A percentile compares a stretch with the other conserved stretches of the same genome.
Evolutionary conservation across 2,888 invertebrate species (phyloP).

Genomic region (Eucera pruinosa): DNA sequence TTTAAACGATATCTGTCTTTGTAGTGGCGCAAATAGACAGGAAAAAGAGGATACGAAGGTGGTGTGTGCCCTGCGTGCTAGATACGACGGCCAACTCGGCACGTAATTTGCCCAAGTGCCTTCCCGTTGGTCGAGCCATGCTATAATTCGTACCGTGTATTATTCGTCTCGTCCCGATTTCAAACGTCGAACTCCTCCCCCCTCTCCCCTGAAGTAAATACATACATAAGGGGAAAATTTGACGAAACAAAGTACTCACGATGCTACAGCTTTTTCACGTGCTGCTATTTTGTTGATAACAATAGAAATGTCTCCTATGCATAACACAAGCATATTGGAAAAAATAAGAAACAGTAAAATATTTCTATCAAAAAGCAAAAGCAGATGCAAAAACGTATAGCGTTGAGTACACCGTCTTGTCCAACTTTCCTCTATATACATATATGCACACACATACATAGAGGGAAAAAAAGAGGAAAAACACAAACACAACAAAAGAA

Average conservation of each 20-base stretch:
- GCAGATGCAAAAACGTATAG: too few species aligned
- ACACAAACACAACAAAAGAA: too few species aligned
- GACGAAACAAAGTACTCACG: too few species aligned
- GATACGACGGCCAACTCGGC: constrained; percentile 82
- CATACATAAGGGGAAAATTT: too few species aligned
- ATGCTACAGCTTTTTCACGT: too few species aligned
- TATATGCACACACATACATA: neutral
- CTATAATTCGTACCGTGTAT: constrained; percentile 76
- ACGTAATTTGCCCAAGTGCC: constrained; percentile 84
- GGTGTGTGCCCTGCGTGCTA: constrained; percentile 79
- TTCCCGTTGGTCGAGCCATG: constrained; percentile 83
- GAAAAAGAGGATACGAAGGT: constrained; percentile 58
- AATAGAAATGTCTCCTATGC: too few species aligned
- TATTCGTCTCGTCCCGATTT: constrained; percentile 73
- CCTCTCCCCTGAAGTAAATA: constrained; percentile 4
- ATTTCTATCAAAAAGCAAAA: too few species aligned
- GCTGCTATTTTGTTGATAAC: too few species aligned
- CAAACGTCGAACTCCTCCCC: constrained; percentile 61
- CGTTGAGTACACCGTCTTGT: too few species aligned
- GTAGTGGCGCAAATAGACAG: constrained; percentile 63
- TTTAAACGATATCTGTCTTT: constrained; percentile 70
- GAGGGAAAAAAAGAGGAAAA: neutral
- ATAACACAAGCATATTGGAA: too few species aligned
- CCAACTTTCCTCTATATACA: too few species aligned
- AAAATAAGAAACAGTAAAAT: too few species aligned